Conservation (phyloP, 2,888 invertebrate species). For the Gerosis bhagava region DNA sequence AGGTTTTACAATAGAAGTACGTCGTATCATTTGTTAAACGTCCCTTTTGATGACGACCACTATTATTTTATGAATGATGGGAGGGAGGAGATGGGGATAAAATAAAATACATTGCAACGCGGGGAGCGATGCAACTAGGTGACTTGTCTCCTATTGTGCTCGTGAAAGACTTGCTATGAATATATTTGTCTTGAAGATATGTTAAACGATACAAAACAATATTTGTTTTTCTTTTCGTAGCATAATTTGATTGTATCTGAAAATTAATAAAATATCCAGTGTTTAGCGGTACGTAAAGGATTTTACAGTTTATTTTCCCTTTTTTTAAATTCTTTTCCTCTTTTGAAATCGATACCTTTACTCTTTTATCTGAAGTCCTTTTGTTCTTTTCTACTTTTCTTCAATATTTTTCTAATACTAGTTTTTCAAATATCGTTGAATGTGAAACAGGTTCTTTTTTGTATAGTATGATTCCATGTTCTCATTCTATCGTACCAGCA, state of each 20-base stretch:
- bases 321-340: too few species aligned
- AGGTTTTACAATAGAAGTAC: slow-evolving; percentile 75
- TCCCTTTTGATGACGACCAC: slow-evolving; percentile 77
- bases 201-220: too few species aligned
- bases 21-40: slow-evolving; percentile 80
- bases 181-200: too few species aligned
- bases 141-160: neutral
- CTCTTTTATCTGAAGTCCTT: too few species aligned
- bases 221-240: too few species aligned
- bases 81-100: slow-evolving; percentile 52
- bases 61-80: slow-evolving; percentile 79
- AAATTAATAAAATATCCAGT: too few species aligned
- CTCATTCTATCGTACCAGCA: slow-evolving; percentile 19
- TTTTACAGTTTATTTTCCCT: too few species aligned
- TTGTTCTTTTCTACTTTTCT: too few species aligned
- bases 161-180: neutral
- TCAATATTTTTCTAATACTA: too few species aligned
- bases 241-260: too few species aligned
- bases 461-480: slow-evolving; percentile 13
- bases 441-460: slow-evolving; percentile 1
- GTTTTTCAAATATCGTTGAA: neutral
- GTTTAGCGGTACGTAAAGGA: too few species aligned
- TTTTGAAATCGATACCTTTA: too few species aligned
- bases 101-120: slow-evolving; percentile 48
- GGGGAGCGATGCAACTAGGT: slow-evolving; percentile 14